Evolutionary conservation across 2,888 invertebrate genomes (phyloP), one percentile per base, ranked within the genome.

Genomic region (Lasioglossum figueresi): DNA sequence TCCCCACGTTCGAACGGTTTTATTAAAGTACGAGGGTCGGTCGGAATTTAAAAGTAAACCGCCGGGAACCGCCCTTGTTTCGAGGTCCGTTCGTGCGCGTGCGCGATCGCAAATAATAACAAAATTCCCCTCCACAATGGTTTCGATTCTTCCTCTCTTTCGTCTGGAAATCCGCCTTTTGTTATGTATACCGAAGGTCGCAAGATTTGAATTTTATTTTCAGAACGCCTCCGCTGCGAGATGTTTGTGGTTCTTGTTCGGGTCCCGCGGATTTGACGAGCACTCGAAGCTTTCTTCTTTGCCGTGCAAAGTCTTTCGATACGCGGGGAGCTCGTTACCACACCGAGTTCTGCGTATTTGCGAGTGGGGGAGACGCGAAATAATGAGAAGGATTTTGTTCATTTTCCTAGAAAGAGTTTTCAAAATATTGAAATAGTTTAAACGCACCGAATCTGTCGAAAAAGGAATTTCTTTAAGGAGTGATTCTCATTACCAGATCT

Each of bases 21-120:
- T 93, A 94, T 93, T 94, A 93, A 93, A 93, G 91, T 89, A 91
- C 93, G 90, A 88, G 89, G 88, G 87, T 83, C 73, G 84, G 79
- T 34, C 82, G 88, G 92, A 94, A 94, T 94, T 93, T 93, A 93
- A 94, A 93, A 93, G 92, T 93, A 93, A 94, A 94, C 92, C 92
- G 91, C 88, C 85, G 79, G 78, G 87, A 85, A 75, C 86, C 83
- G n/a, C 10, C 70, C 37, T 27, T 31, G 5, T 27, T 27, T 16
- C 27, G 4, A 27, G 59, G 1, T 5, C 4, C 1, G 27, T 14
- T 59, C 27, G 1, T 14, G 27, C 59, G 27, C 59, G 16, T 14
- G 27, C 59, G 14, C 59, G 27, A 27, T 27, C 59, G 27, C 27
- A n/a, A 14, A 59, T 59, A 27, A 31, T 59, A 59, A 27, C 59